Evolutionary conservation across 2,888 invertebrate genomes (phyloP), one percentile per base, ranked within the genome.

Genomic region (Leptinotarsa peninsularis): DNA sequence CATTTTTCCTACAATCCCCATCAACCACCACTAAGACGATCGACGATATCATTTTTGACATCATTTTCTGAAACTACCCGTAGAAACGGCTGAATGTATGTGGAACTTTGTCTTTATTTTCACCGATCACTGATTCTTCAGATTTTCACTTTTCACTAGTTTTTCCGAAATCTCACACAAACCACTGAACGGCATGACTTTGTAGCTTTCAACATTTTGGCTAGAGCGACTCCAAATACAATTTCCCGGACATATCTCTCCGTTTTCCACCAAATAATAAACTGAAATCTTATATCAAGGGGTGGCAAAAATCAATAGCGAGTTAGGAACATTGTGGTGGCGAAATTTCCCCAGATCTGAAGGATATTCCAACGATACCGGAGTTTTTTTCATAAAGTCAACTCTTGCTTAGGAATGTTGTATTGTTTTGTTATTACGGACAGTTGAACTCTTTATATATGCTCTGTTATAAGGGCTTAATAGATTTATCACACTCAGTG

Each of bases 261-360:
- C 76, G 77, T 78, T 82, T 83, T 81, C 75, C 80, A 79, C 74
- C 73, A 74, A 78, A 76, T 77, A 67, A 75, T 71, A 80, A 72
- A 79, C 67, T 76, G 78, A 79, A 74, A 76, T 72, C 76, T 71
- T 77, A 66, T 50, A 66, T 67, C 63, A 82, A 83, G 85, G 86
- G 86, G 85, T 84, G 85, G 83, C 81, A 81, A 83, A 85, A 85
- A 86, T 86, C 86, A 86, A 86, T 86, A 86, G 84, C 73, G 67
- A 63, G 84, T 81, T 82, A 80, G 80, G 80, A 83, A 84, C 84
- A 81, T 81, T 82, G 77, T 70, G 72, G 73, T 74, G 78, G 78
- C 76, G 81, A 85, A 86, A 84, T 77, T 69, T 78, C 79, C 78
- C 78, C 78, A 78, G 75, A 49, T 66, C 52, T 23, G 69, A 23